These are phyloP conservation scores for Hypanus sabinus DNA, from an alignment of 2,113 vertebrate species.

Conservation along the genomic window DNA sequence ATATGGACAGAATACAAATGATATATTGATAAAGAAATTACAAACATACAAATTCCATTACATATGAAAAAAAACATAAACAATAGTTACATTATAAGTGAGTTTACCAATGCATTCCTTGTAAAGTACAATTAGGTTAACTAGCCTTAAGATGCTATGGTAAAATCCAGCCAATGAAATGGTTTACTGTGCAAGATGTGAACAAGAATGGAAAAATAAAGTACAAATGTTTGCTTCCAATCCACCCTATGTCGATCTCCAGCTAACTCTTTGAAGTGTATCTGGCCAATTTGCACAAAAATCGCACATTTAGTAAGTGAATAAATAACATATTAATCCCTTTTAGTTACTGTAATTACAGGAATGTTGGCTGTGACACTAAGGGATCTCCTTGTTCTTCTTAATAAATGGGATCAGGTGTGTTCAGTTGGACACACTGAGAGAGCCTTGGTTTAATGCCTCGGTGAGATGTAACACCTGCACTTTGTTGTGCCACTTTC, in stretches of 20 bases:
- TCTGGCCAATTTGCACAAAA: background rate
- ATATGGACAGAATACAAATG: no score
- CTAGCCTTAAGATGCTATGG: background rate
- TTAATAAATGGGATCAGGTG: background rate
- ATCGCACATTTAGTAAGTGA: background rate
- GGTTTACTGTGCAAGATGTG: background rate
- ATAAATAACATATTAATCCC: background rate
- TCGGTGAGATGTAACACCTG: background rate
- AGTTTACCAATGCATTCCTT: background rate
- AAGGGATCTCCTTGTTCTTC: background rate
- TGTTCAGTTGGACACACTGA: background rate
- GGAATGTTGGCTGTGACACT: background rate
- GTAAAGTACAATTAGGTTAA: constrained; percentile 15
- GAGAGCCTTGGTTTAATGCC: background rate
- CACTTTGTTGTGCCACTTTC: background rate
- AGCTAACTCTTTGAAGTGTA: background rate
- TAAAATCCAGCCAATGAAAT: background rate
- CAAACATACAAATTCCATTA: no score
- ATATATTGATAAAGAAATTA: no score
- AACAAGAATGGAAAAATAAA: background rate
- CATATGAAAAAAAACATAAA: no score
- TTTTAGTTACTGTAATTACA: background rate
- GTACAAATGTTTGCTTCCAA: background rate
- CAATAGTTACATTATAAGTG: no score
- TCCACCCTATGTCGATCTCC: no score